These are phyloP conservation scores for Myzus persicae DNA, from an alignment of 1,140 invertebrate genomes.

Conservation along the genomic window DNA sequence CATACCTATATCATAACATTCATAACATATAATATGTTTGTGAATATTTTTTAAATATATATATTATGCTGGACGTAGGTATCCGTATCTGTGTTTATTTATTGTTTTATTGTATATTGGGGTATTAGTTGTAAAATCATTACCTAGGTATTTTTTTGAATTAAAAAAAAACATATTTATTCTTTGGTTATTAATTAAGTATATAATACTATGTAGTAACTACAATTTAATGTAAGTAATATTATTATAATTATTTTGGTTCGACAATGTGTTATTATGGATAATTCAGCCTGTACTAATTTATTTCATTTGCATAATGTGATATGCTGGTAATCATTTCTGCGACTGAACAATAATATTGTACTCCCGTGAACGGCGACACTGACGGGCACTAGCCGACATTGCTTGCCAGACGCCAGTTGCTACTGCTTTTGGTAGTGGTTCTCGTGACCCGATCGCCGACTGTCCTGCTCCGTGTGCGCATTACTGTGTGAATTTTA, in stretches of 20 bases:
- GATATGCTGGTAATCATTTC: background rate
- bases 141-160: background rate
- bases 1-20: background rate
- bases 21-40: background rate
- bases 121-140: background rate
- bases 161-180: background rate
- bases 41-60: background rate
- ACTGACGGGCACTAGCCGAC: constrained; percentile 33
- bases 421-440: constrained; percentile 53
- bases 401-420: constrained; percentile 44
- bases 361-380: constrained; percentile 34
- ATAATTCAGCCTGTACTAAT: background rate
- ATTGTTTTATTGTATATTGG: background rate
- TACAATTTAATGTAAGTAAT: background rate
- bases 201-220: background rate
- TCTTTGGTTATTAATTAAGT: background rate
- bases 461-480: background rate
- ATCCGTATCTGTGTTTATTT: background rate
- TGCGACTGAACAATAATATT: constrained; percentile 45
- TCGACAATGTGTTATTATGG: background rate
- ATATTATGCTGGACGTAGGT: no score
- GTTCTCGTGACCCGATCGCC: constrained; percentile 30
- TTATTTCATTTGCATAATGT: background rate
- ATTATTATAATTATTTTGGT: background rate
- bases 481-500: background rate